These are phyloP conservation scores for Microctonus hyperodae DNA, from an alignment of 2,888 invertebrate species.

Conservation along the genomic window DNA sequence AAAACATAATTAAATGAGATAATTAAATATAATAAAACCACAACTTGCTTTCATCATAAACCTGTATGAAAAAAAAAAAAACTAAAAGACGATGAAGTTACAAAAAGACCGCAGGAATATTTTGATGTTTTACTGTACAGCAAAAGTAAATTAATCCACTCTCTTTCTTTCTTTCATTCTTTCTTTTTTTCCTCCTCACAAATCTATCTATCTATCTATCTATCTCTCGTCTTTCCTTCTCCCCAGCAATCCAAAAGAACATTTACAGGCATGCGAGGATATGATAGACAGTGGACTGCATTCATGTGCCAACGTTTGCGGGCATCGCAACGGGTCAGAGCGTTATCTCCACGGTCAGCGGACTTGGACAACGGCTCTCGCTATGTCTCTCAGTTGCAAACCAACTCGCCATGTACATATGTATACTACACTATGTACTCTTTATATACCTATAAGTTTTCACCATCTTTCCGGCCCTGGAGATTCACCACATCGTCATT, in stretches of 20 bases:
- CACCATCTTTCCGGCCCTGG: slow-evolving; percentile 20
- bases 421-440: slow-evolving; percentile 14
- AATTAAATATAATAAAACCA: no score
- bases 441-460: slow-evolving; percentile 16
- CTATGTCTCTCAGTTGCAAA: slow-evolving; percentile 43
- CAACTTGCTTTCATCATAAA: no score
- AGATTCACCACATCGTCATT: background rate
- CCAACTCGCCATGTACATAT: background rate
- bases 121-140: no score
- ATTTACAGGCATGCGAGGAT: slow-evolving; percentile 17
- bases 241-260: slow-evolving; percentile 8
- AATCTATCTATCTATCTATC: background rate
- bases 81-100: no score
- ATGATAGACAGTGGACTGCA: slow-evolving; percentile 59
- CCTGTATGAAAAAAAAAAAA: no score
- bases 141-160: no score
- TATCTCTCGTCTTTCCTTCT: background rate
- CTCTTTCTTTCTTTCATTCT: background rate
- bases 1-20: no score
- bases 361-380: slow-evolving; percentile 58
- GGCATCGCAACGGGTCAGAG: slow-evolving; percentile 61
- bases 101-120: background rate
- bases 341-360: slow-evolving; percentile 63
- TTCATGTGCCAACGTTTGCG: slow-evolving; percentile 51
- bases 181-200: background rate